phyloP scores from a whole-genome alignment of 2,888 invertebrate species.

The Periphyllus acericola region DNA sequence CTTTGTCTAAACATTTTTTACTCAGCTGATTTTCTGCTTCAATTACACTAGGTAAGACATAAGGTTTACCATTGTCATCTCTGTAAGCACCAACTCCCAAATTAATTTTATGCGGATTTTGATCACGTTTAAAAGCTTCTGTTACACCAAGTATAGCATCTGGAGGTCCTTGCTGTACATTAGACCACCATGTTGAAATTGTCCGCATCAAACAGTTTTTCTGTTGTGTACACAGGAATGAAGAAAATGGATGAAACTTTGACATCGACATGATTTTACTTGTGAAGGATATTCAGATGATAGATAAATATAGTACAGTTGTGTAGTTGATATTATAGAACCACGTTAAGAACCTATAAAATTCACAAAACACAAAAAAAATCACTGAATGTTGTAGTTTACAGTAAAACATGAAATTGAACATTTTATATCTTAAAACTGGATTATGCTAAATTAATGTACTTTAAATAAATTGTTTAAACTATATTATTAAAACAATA shows the following conservation, averaged over 20 bases:
- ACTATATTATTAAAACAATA: neutral
- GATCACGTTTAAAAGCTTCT: conserved; percentile 93
- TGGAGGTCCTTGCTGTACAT: conserved; percentile 96
- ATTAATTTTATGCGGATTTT: conserved; percentile 93
- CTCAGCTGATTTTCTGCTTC: conserved; percentile 85
- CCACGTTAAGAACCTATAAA: conserved; percentile 50
- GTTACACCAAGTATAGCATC: conserved; percentile 98
- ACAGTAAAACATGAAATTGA: neutral
- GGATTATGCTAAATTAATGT: neutral
- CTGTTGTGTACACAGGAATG: conserved; percentile 43
- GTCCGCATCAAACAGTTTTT: conserved; percentile 6
- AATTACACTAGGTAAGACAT: conserved; percentile 86
- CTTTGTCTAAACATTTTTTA: conserved; percentile 82
- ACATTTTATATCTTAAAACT: neutral
- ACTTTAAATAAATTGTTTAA: neutral
- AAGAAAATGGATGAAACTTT: conserved; percentile 46
- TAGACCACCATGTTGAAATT: conserved; percentile 79
- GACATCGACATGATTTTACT: conserved; percentile 50
- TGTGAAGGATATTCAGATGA: conserved; percentile 6
- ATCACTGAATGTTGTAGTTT: conserved; percentile 27
- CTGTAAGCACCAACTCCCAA: conserved; percentile 96
- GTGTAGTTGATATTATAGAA: neutral
- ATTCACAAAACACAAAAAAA: conserved; percentile 55
- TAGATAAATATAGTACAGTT: conserved; percentile 14
- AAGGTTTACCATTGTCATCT: conserved; percentile 97